Conservation (phyloP, 2,888 invertebrate species). For the Altica lythri region DNA sequence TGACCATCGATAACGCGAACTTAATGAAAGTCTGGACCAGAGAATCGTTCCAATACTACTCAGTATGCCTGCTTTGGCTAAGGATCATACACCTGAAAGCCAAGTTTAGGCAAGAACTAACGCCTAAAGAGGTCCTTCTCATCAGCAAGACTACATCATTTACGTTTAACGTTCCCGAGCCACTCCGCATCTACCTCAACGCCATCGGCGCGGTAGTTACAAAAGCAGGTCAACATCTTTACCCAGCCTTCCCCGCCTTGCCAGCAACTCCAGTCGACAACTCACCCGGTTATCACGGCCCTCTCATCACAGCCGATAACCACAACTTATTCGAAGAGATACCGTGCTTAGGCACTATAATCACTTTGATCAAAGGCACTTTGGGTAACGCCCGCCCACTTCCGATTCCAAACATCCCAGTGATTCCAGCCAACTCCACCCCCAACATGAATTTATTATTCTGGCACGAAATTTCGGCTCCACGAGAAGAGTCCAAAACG, state of each 20-base stretch:
- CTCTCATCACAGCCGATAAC: background rate
- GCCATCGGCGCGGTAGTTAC: background rate
- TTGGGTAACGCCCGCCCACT: background rate
- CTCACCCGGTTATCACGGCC: background rate
- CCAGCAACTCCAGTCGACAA: background rate
- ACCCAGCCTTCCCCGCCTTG: background rate
- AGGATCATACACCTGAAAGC: background rate
- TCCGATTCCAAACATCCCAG: background rate
- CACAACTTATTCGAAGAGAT: background rate
- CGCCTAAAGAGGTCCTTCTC: background rate
- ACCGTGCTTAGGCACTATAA: background rate
- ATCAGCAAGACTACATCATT: background rate
- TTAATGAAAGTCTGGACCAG: no score
- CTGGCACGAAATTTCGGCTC: no score
- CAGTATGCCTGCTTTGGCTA: no score
- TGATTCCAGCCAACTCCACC: background rate
- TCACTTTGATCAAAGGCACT: background rate
- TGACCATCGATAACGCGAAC: no score
- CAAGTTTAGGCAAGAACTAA: constrained; percentile 1
- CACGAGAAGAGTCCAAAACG: no score
- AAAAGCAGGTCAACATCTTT: constrained; percentile 5
- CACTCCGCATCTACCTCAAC: background rate
- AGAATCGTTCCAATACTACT: no score
- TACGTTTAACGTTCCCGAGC: constrained; percentile 8
- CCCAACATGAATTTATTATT: background rate